A percentile compares a stretch with the other conserved stretches of the same genome.
Evolutionary conservation across 2,797 vertebrate species (phyloP).

Genomic region (Schizopygopsis malacanthus): DNA sequence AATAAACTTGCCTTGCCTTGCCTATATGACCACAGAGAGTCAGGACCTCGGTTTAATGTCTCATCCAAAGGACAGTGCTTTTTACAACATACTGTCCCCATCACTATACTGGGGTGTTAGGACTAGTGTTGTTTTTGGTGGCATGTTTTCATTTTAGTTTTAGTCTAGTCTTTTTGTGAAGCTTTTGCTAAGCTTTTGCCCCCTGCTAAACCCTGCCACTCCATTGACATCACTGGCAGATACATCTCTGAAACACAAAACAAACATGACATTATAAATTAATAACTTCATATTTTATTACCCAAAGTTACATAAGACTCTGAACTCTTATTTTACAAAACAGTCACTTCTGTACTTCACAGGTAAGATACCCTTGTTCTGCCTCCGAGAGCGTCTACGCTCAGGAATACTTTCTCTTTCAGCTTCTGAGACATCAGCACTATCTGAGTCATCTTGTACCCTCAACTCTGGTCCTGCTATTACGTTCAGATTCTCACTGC

Average conservation of each 20-base stretch:
- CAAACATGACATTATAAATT: not conserved
- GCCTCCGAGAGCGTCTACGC: slow-evolving; percentile 21
- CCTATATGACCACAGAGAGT: too few species aligned
- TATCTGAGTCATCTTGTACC: not conserved
- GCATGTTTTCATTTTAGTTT: too few species aligned
- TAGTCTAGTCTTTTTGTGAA: too few species aligned
- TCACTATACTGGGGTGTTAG: too few species aligned
- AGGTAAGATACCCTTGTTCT: slow-evolving; percentile 32
- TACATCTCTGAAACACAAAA: not conserved
- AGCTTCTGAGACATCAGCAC: slow-evolving; percentile 33
- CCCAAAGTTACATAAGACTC: not conserved
- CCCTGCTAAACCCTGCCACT: slow-evolving; percentile 16
- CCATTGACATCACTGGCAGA: not conserved
- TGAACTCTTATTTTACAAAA: slow-evolving; percentile 12
- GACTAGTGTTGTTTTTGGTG: too few species aligned
- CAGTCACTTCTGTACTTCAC: slow-evolving; percentile 36
- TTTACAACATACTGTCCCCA: too few species aligned
- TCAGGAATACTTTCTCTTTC: slow-evolving; percentile 29
- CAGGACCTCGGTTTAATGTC: too few species aligned
- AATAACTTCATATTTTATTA: not conserved
- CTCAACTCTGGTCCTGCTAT: not conserved
- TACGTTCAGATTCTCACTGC: not conserved
- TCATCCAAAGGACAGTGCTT: too few species aligned
- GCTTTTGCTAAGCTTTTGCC: too few species aligned
- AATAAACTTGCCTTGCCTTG: too few species aligned